Percentiles rank a stretch among this genome's conserved stretches.
phyloP scores from a whole-genome alignment of 2,797 vertebrate species.

The Lithobates sylvaticus region DNA sequence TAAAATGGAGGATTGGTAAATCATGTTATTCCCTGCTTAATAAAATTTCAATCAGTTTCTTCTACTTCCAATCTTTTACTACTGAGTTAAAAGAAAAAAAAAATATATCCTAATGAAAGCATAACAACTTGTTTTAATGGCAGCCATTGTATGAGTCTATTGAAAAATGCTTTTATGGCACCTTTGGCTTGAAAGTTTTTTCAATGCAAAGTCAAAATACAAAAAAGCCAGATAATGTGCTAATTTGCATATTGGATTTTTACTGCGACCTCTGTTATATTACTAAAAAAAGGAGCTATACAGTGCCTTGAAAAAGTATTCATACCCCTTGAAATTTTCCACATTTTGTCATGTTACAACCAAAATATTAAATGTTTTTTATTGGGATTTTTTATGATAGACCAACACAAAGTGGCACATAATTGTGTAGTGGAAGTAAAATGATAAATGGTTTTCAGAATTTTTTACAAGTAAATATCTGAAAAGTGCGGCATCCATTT shows the following conservation, averaged over 20 bases:
- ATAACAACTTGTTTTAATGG: constrained; percentile 26
- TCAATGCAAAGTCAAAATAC: background rate
- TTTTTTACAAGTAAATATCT: no score
- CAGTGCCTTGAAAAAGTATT: no score
- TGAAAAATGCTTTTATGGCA: background rate
- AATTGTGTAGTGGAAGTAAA: no score
- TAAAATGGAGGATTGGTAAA: background rate
- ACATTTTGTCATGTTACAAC: no score
- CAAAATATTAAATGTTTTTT: no score
- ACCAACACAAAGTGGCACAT: no score
- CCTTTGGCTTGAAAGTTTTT: constrained; percentile 2
- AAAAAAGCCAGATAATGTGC: background rate
- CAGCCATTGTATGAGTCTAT: constrained; percentile 11
- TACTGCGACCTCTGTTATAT: background rate
- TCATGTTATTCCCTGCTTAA: background rate
- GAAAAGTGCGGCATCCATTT: no score
- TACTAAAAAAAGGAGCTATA: background rate
- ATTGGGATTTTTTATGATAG: no score
- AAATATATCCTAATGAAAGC: constrained; percentile 17
- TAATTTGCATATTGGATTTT: constrained; percentile 14
- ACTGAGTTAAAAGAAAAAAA: constrained; percentile 19
- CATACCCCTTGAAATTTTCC: no score
- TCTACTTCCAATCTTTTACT: background rate
- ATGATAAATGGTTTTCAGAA: no score
- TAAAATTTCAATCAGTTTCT: constrained; percentile 1